A percentile compares a stretch with the other conserved stretches of the same genome.
These are phyloP conservation scores for Neoseiulus cucumeris DNA, from an alignment of 1,140 invertebrate species.

Conservation along the genomic window DNA sequence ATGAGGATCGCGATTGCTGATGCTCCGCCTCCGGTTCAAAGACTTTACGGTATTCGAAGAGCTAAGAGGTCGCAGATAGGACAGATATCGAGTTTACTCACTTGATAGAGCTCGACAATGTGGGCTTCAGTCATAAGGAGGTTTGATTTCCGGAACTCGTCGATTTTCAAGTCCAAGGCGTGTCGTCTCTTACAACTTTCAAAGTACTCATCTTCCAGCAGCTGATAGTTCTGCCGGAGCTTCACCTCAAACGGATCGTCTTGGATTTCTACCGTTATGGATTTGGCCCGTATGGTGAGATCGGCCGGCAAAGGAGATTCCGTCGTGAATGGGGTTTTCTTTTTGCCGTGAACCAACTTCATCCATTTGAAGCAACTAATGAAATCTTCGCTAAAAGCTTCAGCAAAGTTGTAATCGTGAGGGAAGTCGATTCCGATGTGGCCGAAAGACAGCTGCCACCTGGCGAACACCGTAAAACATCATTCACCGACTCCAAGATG, in stretches of 20 bases:
- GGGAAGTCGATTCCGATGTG: constrained; percentile 59
- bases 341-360: constrained; percentile 51
- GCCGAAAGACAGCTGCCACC: constrained; percentile 38
- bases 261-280: constrained; percentile 70
- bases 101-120: constrained; percentile 2
- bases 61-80: too few relatives aligned
- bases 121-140: constrained; percentile 53
- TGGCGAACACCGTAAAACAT: constrained; percentile 14
- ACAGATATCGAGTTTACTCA: too few relatives aligned
- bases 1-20: too few relatives aligned
- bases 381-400: constrained; percentile 62
- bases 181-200: constrained; percentile 77
- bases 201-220: constrained; percentile 84
- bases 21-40: not conserved
- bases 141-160: constrained; percentile 53
- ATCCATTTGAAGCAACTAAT: constrained; percentile 80
- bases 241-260: constrained; percentile 98
- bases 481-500: not conserved
- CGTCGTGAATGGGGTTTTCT: constrained; percentile 42
- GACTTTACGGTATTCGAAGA: constrained; percentile 7
- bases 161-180: constrained; percentile 69
- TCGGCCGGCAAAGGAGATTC: constrained; percentile 56
- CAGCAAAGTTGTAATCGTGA: constrained; percentile 77
- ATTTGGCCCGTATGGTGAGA: constrained; percentile 42
- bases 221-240: constrained; percentile 80